A percentile compares a stretch with the other conserved stretches of the same genome.
These are phyloP conservation scores for Colletes latitarsis DNA, from an alignment of 1,140 invertebrate species.

Conservation along the genomic window DNA sequence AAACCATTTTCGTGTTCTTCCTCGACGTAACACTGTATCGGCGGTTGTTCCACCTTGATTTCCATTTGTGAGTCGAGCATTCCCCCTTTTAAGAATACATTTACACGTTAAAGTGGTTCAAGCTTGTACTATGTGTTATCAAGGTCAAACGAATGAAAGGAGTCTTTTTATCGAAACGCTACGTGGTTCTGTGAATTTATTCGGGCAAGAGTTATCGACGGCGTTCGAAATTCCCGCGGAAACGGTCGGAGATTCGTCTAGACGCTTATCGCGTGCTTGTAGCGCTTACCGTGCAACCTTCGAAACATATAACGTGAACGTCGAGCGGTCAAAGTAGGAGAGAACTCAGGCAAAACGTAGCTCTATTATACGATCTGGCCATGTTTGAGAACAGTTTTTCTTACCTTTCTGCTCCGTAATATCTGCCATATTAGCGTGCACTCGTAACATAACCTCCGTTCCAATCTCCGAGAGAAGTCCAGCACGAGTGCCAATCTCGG, in stretches of 20 bases:
- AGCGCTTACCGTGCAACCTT: background rate
- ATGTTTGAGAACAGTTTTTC: slow-evolving; percentile 21
- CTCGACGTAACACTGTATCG: slow-evolving; percentile 49
- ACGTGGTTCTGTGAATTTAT: background rate
- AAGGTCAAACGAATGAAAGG: too few species aligned
- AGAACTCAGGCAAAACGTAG: background rate
- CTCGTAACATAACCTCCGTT: slow-evolving; percentile 40
- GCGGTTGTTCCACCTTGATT: slow-evolving; percentile 66
- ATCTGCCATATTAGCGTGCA: slow-evolving; percentile 42
- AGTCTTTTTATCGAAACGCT: too few species aligned
- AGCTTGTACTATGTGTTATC: background rate
- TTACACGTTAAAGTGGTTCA: slow-evolving; percentile 9
- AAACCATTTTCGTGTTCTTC: slow-evolving; percentile 65
- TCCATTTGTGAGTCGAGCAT: slow-evolving; percentile 51
- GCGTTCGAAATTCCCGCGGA: slow-evolving; percentile 21
- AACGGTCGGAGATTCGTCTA: background rate
- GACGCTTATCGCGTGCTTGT: background rate
- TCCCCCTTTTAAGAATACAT: slow-evolving; percentile 40
- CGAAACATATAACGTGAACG: background rate
- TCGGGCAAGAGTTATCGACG: background rate
- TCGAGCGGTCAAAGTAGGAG: background rate
- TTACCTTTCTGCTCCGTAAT: slow-evolving; percentile 49
- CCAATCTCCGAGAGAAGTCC: slow-evolving; percentile 39
- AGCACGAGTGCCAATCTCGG: slow-evolving; percentile 48
- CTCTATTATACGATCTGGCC: background rate